These are phyloP conservation scores for Prochilodus magdalenae DNA, from an alignment of 2,113 vertebrate species.

Conservation along the genomic window DNA sequence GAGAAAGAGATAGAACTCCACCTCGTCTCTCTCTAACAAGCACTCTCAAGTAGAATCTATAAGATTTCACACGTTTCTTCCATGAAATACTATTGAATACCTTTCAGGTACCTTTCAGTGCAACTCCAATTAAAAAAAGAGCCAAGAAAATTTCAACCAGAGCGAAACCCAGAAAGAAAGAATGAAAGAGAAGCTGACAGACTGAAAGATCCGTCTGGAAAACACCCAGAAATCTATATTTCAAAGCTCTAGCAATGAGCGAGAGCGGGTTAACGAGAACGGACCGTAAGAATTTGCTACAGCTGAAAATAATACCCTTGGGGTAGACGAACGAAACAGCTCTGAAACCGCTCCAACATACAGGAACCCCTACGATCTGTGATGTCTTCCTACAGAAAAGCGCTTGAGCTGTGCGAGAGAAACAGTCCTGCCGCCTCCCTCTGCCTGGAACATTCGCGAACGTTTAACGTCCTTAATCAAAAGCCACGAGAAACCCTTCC, in stretches of 20 bases:
- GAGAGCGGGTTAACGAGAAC: background rate
- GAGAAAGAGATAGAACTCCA: too few relatives aligned
- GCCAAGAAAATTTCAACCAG: too few relatives aligned
- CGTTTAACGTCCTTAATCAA: too few relatives aligned
- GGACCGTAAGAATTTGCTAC: background rate
- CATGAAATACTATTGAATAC: too few relatives aligned
- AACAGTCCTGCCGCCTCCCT: background rate
- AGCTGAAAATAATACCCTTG: background rate
- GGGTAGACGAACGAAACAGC: background rate
- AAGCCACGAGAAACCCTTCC: too few relatives aligned
- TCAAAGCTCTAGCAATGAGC: background rate
- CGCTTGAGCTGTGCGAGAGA: background rate
- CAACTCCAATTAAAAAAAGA: too few relatives aligned
- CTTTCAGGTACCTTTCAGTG: too few relatives aligned
- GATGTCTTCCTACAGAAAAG: background rate
- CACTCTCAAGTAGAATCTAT: too few relatives aligned
- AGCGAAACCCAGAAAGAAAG: background rate
- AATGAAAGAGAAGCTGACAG: background rate
- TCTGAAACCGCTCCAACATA: too few relatives aligned
- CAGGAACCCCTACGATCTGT: background rate
- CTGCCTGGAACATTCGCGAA: too few relatives aligned
- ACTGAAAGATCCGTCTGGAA: background rate
- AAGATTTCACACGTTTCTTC: too few relatives aligned
- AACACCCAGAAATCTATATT: background rate
- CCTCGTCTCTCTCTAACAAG: too few relatives aligned